Percentiles rank a stretch among this genome's conserved stretches.
Evolutionary conservation across 1,140 invertebrate species (phyloP).

Genomic region (Scaptomyza hsui): DNA sequence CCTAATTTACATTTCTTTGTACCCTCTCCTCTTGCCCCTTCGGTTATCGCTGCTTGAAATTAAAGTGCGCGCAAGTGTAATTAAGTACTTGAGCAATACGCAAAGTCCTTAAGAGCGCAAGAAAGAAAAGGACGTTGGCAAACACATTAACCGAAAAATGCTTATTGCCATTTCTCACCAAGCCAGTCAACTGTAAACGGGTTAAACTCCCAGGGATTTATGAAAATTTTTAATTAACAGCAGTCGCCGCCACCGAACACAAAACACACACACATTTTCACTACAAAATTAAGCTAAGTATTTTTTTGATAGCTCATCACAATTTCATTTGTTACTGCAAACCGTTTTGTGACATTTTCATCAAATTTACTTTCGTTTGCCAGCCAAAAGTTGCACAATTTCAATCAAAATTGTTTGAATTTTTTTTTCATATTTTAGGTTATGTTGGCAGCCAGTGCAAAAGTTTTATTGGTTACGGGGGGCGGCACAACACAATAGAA

Average conservation of each 20-base stretch:
- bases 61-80: conserved; percentile 81
- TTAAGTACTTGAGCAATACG: conserved; percentile 73
- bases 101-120: conserved; percentile 28
- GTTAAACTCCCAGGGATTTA: conserved; percentile 71
- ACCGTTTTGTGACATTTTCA: conserved; percentile 16
- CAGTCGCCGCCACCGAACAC: conserved; percentile 3
- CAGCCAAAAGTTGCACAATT: conserved; percentile 18
- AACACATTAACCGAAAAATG: conserved; percentile 48
- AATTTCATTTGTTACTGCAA: conserved; percentile 12
- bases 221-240: conserved; percentile 79
- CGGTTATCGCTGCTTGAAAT: conserved; percentile 61
- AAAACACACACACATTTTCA: conserved; percentile 46
- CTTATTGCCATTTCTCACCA: conserved; percentile 62
- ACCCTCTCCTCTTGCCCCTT: conserved; percentile 7
- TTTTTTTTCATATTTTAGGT: conserved; percentile 16
- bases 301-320: conserved; percentile 31
- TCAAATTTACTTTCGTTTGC: conserved; percentile 5
- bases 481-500: not conserved
- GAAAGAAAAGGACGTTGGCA: conserved; percentile 30
- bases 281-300: conserved; percentile 36
- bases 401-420: conserved; percentile 11
- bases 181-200: conserved; percentile 67
- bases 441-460: conserved; percentile 12
- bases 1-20: conserved; percentile 70
- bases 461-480: conserved; percentile 41